Conservation (phyloP, 2,888 invertebrate species). For the Diarsia rubi region DNA sequence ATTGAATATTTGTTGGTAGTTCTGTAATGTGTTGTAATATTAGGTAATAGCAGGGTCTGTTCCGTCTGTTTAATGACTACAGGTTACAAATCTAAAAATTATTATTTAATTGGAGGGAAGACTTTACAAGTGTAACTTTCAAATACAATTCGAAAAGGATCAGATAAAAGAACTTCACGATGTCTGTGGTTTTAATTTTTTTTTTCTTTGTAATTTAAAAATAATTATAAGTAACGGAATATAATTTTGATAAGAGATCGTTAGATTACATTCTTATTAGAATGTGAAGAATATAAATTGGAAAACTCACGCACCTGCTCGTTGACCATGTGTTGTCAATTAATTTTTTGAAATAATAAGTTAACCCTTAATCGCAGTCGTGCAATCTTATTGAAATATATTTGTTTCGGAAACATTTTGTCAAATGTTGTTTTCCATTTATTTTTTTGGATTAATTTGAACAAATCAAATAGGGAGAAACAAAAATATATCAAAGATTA, state of each 20-base stretch:
- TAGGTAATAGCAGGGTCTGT: conserved; percentile 53
- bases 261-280: conserved; percentile 26
- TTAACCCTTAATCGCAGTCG: background rate
- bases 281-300: conserved; percentile 26
- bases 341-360: conserved; percentile 13
- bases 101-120: conserved; percentile 59
- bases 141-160: conserved; percentile 36
- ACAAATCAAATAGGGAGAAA: background rate
- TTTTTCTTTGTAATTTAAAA: conserved; percentile 14
- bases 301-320: conserved; percentile 26
- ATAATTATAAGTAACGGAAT: background rate
- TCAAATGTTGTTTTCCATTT: too few relatives aligned
- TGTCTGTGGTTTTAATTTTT: conserved; percentile 19
- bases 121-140: conserved; percentile 47
- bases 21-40: conserved; percentile 60
- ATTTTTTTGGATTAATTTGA: background rate
- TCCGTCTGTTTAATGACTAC: conserved; percentile 51
- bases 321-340: conserved; percentile 2
- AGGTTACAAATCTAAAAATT: conserved; percentile 43
- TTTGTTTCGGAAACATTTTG: background rate
- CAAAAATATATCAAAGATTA: too few relatives aligned
- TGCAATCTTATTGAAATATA: conserved; percentile 9
- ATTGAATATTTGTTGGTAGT: conserved; percentile 62
- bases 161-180: conserved; percentile 46
- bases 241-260: background rate